Evolutionary conservation across 2,888 invertebrate genomes (phyloP), one percentile per base, ranked within the genome.

Genomic region (Chrysolina americana): DNA sequence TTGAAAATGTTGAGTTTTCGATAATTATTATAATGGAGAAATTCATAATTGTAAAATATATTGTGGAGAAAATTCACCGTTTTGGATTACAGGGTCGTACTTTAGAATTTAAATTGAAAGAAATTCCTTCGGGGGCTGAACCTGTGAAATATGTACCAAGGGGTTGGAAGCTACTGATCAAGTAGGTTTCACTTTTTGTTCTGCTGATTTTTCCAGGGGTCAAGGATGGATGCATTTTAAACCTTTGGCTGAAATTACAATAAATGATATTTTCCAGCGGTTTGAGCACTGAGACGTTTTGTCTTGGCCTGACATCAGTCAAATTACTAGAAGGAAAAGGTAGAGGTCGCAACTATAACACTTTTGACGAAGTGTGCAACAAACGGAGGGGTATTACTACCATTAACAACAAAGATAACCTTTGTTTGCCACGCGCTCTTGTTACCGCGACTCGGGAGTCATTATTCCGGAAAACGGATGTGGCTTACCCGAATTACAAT

Each of bases 401-500:
- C 17, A 76, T 79, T n/a, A 71, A 66, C 2, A 79, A 79, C 28
- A 48, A 56, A 19, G 77, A 79, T 48, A 79, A 77, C 68, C 56
- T 79, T 10, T 79, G 78, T 70, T 62, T 79, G 36, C 76, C 78
- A 2, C 47, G 74, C 13, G 79, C 78, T 17, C 62, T 79, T 3
- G 72, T 79, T 10, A 72, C 76, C 13, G 71, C 77, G 6, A 15
- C 28, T 19, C 28, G 11, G 13, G n/a, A 10, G 28, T 59, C 23
- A 15, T 5, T 13, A 59, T 59, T 4, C 11, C 59, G 4, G 28
- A 59, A 15, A 11, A 59, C 5, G 59, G 59, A 15, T 13, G 15
- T n/a, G 59, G 59, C 6, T 17, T 36, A 13, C 28, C 53, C 13
- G 53, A 53, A 59, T 28, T 59, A 8, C 15, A 59, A 28, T 6